Evolutionary conservation across 2,888 invertebrate species (phyloP), one percentile per base, ranked within the genome.

Genomic region (Eupithecia centaureata): DNA sequence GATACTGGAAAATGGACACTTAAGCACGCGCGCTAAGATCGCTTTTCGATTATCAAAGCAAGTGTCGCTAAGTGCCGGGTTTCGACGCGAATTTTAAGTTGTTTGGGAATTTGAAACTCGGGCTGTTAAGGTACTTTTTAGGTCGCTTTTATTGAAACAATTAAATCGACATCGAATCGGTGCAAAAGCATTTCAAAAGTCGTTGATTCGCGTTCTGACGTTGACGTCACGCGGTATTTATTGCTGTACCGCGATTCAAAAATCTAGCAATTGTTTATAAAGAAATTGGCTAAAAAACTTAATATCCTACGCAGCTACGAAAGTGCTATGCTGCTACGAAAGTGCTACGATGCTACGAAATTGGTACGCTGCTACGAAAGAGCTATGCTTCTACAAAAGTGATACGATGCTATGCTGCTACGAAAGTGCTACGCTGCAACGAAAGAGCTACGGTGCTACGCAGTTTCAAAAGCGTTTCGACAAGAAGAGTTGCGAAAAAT

Each of bases 31-130:
- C 72, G 65, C 52, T 52, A 67, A 60, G 70, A 73, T 72, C 70
- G 67, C 68, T 67, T 65, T 70, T 68, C 60, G 73, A 74, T 74
- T 73, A 71, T 73, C 73, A 70, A 70, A 70, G 69, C 66, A 70
- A 70, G 65, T 66, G 60, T 42, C 61, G 51, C 51, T 51, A 27
- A 70, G 69, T 57, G 65, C 25, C 42, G 47, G 57, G 38, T 57
- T 63, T 22, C 57, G 63, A 63, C 56, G 52, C 32, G 59, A 42
- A 58, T 27, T 59, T 52, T 59, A 59, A 65, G 62, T 28, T 69
- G 62, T 63, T 65, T 65, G 42, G 59, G 28, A 57, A 33, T 63
- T 69, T 63, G 32, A 42, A 27, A 32, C 22, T 60, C 38, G 35
- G 18, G 28, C 54, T 56, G 28, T 56, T 56, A 56, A 18, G 30